Base-by-base conservation (phyloP, 2,888 invertebrate species). In the Ormyrus thymus region DNA sequence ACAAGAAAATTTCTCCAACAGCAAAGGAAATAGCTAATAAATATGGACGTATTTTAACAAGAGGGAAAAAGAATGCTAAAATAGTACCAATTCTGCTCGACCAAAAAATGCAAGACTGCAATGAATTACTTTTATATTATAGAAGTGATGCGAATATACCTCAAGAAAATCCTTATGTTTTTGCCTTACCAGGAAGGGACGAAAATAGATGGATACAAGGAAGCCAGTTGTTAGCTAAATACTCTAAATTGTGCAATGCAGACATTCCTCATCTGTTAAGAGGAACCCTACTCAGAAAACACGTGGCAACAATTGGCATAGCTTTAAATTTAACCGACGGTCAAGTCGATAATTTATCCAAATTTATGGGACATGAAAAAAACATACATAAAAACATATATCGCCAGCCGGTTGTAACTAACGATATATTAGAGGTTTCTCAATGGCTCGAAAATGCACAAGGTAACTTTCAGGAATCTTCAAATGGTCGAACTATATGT, bases 201-300 rank as follows among this genome's bases (percentile, higher is more conserved):
- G 74, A 83, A 46, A 56, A 83, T 7, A 51, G 5, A 11, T 61
- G 78, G 71, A 13, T 64, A 46, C 13, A 64, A 48, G 64, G n/a
- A 13, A 48, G 64, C 13, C 7, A 11, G 7, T 8, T 48, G 5
- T 13, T 64, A 9, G 48, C 46, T 48, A 46, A n/a, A n/a, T 83
- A 72, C 78, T 79, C 85, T 11, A 46, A 64, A 45, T 58, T 68
- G 51, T 85, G 82, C 80, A 82, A 81, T n/a, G 84, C 83, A 55
- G 46, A 73, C 48, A 53, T 76, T 53, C 84, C 83, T 8, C 56
- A 77, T 59, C 64, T 76, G 58, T 75, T 84, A 51, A 62, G 82
- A 15, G 84, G 81, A 10, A 84, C 84, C 43, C 48, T 76, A 56
- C 69, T 84, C 15, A 70, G 83, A 29, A 84, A 84, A 73, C 83